Evolutionary conservation across 2,888 invertebrate genomes (phyloP), one percentile per base, ranked within the genome.

Genomic region (Rapana venosa): DNA sequence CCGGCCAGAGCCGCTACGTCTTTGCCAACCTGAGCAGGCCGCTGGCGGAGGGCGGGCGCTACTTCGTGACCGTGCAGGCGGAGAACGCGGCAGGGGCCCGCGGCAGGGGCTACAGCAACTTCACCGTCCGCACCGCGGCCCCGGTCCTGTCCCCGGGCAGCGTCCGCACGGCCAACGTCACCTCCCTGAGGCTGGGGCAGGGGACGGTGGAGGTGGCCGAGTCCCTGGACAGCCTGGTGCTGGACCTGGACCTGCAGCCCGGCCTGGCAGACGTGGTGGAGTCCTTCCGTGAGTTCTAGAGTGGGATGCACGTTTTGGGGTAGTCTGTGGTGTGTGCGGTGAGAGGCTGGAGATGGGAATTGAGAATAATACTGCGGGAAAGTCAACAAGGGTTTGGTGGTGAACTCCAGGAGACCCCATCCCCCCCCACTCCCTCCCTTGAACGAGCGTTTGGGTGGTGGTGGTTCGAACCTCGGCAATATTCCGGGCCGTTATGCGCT

Each of bases 91-190:
- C 89, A 26, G 85, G 85, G 13, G 22, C 86, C 32, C 32, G 22
- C 22, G 86, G 74, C 35, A 22, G 56, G 35, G 77, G 26, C 32
- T 86, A 86, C 74, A 77, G 86, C 74, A 89, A 89, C 35, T 85
- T 89, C 77, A 89, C 89, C 8, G 86, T 86, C n/a, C 56, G 56
- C 13, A 86, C 86, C 20, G 5, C 77, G 22, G 56, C 56, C 11
- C 89, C 89, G 8, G 86, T 86, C 26, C 4, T 89, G 86, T n/a
- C 74, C 0, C 77, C 47, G 5, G 26, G 35, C 35, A 56, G 66
- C 32, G 15, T 88, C n/a, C 35, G 20, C 30, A 13, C 47, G n/a
- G 36, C 22, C 61, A 66, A 84, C 83, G 70, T 83, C 17, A 88
- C 70, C 8, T 22, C 35, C 0, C 5, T 66, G 56, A 26, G 8